Percentiles rank a stretch among this genome's conserved stretches.
Evolutionary conservation across 53 echinoderm and acorn worm genomes (phyloP).

Genomic region (Stichopus horrens): DNA sequence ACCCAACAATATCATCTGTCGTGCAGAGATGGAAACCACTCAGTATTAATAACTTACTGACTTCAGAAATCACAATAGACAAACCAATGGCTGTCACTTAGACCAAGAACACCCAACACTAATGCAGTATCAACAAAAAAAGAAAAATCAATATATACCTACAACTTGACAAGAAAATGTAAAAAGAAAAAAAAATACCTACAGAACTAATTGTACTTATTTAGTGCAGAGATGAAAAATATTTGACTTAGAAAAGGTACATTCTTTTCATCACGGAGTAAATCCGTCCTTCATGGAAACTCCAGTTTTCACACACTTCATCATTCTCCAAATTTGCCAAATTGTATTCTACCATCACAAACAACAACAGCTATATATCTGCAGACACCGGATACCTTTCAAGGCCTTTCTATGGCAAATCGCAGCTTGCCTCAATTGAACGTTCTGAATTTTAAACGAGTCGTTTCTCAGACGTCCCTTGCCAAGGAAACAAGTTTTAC

Average conservation of each 20-base stretch:
- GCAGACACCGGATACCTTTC: background rate
- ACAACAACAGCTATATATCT: background rate
- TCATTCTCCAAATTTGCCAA: background rate
- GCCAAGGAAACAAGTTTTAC: conserved; percentile 11
- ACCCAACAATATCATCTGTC: too few relatives aligned
- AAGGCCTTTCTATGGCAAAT: background rate
- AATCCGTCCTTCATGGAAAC: background rate
- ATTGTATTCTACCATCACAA: background rate
- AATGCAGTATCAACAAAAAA: too few relatives aligned
- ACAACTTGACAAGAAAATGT: too few relatives aligned
- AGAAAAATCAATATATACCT: too few relatives aligned
- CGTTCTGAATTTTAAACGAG: background rate
- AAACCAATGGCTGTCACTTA: too few relatives aligned
- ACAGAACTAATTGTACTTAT: background rate
- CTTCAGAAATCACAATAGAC: too few relatives aligned
- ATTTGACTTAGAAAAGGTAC: background rate
- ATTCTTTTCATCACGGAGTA: background rate
- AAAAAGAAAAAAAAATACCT: too few relatives aligned
- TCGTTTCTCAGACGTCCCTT: background rate
- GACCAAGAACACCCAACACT: too few relatives aligned
- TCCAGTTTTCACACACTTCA: background rate
- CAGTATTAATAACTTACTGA: too few relatives aligned
- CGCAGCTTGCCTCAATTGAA: background rate
- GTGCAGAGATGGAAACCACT: too few relatives aligned
- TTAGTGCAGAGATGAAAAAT: background rate